Conservation (phyloP, 2,888 invertebrate species). For the Muschampia plurimacula region DNA sequence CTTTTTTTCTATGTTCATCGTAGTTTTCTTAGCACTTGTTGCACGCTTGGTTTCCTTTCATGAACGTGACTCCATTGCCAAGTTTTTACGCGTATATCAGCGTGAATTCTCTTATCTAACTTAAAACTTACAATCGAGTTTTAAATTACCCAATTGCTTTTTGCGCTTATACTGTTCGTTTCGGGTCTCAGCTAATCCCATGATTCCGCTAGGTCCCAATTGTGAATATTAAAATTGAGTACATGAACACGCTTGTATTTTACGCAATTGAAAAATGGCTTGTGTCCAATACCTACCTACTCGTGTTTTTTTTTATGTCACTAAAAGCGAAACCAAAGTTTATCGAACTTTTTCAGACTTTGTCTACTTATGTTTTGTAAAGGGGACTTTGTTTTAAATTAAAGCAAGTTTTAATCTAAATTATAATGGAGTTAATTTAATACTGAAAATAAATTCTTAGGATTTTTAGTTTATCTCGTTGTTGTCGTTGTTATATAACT, state of each 20-base stretch:
- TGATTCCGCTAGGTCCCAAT: constrained; percentile 61
- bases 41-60: constrained; percentile 69
- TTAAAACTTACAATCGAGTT: constrained; percentile 64
- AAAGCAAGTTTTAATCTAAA: background rate
- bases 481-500: too few relatives aligned
- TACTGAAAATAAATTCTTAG: background rate
- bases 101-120: constrained; percentile 66
- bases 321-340: constrained; percentile 60
- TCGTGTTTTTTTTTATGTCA: constrained; percentile 47
- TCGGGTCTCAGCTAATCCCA: constrained; percentile 54
- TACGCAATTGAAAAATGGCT: constrained; percentile 68
- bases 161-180: constrained; percentile 44
- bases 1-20: constrained; percentile 51
- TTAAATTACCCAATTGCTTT: constrained; percentile 66
- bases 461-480: background rate
- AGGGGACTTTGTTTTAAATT: constrained; percentile 34
- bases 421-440: too few relatives aligned
- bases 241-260: constrained; percentile 50
- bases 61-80: constrained; percentile 74
- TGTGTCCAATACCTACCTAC: constrained; percentile 55
- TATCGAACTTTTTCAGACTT: constrained; percentile 51
- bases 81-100: constrained; percentile 58
- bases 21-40: constrained; percentile 70
- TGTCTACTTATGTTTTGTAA: constrained; percentile 47
- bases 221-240: constrained; percentile 44